phyloP scores from a whole-genome alignment of 2,113 vertebrate genomes.

The Sphyrna mokarran region DNA sequence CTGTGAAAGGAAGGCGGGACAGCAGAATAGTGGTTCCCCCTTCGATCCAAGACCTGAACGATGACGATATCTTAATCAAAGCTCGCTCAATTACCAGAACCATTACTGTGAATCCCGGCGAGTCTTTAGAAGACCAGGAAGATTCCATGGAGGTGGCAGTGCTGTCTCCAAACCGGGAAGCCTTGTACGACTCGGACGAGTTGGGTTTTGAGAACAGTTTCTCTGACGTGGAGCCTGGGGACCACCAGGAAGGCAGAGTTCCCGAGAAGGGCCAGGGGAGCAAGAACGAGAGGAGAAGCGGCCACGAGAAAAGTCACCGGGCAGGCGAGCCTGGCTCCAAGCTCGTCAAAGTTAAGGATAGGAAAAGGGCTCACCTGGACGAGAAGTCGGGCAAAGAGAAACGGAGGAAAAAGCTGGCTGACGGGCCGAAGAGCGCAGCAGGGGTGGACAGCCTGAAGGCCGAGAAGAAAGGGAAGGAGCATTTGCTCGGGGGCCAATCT shows the following conservation, averaged over 20 bases:
- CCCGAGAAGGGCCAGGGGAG: background rate
- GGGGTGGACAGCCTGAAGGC: conserved; percentile 39
- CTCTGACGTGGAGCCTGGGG: conserved; percentile 46
- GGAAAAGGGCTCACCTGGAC: background rate
- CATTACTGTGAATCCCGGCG: conserved; percentile 68
- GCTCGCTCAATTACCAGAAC: conserved; percentile 77
- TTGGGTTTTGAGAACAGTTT: conserved; percentile 46
- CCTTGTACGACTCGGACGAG: conserved; percentile 60
- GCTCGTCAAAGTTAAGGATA: background rate
- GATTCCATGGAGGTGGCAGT: conserved; percentile 53
- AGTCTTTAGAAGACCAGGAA: conserved; percentile 54
- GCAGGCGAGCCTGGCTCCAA: conserved; percentile 26
- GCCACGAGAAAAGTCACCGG: conserved; percentile 43
- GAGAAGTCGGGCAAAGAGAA: conserved; percentile 16
- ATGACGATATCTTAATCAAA: conserved; percentile 68
- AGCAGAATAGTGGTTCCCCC: conserved; percentile 76
- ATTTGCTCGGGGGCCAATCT: conserved; percentile 52
- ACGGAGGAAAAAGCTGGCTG: background rate
- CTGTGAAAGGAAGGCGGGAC: conserved; percentile 56
- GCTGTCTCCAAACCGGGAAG: conserved; percentile 48
- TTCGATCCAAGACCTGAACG: conserved; percentile 84
- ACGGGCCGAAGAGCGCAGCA: background rate
- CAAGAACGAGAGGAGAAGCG: conserved; percentile 44
- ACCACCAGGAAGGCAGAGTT: background rate
- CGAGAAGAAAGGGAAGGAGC: conserved; percentile 47